phyloP scores from a whole-genome alignment of 92 coral and sea anemone species.

The Chrysogorgia sp. region DNA sequence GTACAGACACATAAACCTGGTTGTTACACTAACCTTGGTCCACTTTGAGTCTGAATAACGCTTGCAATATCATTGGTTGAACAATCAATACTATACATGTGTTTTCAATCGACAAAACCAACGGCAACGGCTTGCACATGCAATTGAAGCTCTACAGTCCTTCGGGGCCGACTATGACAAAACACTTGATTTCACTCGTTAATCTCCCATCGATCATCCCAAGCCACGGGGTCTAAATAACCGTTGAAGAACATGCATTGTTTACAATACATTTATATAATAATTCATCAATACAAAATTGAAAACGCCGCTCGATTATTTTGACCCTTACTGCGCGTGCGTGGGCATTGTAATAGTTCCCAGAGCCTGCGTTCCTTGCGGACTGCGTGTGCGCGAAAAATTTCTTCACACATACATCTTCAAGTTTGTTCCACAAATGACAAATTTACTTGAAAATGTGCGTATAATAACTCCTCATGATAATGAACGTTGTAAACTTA shows the following conservation, averaged over 20 bases:
- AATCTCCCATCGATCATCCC: neutral
- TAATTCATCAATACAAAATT: slow-evolving; percentile 33
- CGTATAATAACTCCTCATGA: too few relatives aligned
- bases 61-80: too few relatives aligned
- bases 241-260: slow-evolving; percentile 29
- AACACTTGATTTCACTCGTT: neutral
- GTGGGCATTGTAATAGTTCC: neutral
- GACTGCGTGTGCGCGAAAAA: too few relatives aligned
- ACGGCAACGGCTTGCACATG: neutral
- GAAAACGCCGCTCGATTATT: slow-evolving; percentile 44
- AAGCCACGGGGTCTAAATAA: slow-evolving; percentile 12
- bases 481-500: too few relatives aligned
- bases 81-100: too few relatives aligned
- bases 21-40: too few relatives aligned
- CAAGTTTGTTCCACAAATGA: too few relatives aligned
- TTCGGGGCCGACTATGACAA: neutral
- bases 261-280: slow-evolving; percentile 18
- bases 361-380: too few relatives aligned
- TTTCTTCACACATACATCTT: too few relatives aligned
- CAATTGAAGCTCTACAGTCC: neutral
- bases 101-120: neutral
- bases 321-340: slow-evolving; percentile 17
- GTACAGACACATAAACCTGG: too few relatives aligned
- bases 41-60: too few relatives aligned
- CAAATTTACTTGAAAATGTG: too few relatives aligned